Evolutionary conservation across 2,888 invertebrate genomes (phyloP).

Genomic region (Tetragonula carbonaria): DNA sequence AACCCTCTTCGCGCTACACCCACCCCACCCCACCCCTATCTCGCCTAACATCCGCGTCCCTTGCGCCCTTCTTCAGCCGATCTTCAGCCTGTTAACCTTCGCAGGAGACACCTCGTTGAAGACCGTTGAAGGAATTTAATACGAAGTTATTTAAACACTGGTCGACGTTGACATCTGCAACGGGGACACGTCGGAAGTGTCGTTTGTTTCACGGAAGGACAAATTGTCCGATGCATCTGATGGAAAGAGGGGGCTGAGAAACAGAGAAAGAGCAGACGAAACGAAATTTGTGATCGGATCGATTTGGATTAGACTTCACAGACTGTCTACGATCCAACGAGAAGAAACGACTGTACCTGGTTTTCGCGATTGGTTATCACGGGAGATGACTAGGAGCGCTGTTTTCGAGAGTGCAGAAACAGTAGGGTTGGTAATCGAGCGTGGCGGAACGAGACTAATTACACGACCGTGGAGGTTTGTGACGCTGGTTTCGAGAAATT

Average conservation of each 20-base stretch:
- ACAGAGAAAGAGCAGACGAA: neutral
- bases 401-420: slow-evolving; percentile 24
- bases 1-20: slow-evolving; percentile 45
- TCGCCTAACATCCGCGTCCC: neutral
- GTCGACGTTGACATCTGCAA: slow-evolving; percentile 34
- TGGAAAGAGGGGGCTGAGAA: neutral
- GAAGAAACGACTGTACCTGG: neutral
- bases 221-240: neutral
- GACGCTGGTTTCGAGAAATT: slow-evolving; percentile 2
- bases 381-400: neutral
- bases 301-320: neutral
- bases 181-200: neutral
- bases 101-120: slow-evolving; percentile 17
- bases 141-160: slow-evolving; percentile 74
- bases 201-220: slow-evolving; percentile 13
- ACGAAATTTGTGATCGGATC: neutral
- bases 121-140: slow-evolving; percentile 69
- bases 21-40: neutral
- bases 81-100: slow-evolving; percentile 54
- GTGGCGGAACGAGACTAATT: slow-evolving; percentile 76
- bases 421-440: slow-evolving; percentile 73
- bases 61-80: slow-evolving; percentile 21
- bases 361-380: neutral
- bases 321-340: neutral
- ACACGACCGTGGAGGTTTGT: slow-evolving; percentile 48